Evolutionary conservation across 2,113 vertebrate genomes (phyloP).

Genomic region (Meriones unguiculatus): DNA sequence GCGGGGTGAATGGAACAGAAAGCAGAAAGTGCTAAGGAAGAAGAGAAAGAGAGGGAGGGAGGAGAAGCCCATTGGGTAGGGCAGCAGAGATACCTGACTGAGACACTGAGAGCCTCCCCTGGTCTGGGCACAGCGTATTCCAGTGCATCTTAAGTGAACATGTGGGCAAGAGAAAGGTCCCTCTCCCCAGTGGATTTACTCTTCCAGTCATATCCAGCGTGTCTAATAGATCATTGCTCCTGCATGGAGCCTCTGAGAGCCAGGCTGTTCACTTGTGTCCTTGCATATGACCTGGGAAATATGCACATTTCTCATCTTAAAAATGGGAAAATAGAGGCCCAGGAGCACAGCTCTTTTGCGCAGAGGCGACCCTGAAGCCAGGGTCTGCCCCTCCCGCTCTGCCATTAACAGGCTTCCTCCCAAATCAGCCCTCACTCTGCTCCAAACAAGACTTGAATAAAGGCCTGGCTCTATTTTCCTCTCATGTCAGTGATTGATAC

Average conservation of each 20-base stretch:
- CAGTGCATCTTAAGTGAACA: background rate
- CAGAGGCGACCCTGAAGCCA: background rate
- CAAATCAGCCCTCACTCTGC: slow-evolving; percentile 43
- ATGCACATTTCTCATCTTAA: background rate
- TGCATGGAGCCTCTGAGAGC: background rate
- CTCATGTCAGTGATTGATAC: slow-evolving; percentile 67
- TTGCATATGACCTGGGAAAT: background rate
- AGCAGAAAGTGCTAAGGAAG: background rate
- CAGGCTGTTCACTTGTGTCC: background rate
- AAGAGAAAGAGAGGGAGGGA: background rate
- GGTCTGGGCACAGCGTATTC: background rate
- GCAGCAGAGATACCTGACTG: background rate
- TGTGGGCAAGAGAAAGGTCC: background rate
- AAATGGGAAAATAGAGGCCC: background rate
- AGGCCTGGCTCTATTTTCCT: slow-evolving; percentile 64
- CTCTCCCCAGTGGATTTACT: background rate
- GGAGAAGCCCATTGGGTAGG: background rate
- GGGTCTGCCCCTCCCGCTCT: fast-evolving
- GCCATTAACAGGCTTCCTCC: background rate
- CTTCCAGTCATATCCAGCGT: background rate
- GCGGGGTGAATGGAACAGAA: background rate
- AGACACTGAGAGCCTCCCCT: background rate
- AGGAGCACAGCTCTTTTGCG: background rate
- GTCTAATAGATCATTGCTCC: background rate
- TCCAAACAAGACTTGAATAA: slow-evolving; percentile 58